Conservation (phyloP, 1,140 invertebrate genomes). For the Papilio aristodemus region DNA sequence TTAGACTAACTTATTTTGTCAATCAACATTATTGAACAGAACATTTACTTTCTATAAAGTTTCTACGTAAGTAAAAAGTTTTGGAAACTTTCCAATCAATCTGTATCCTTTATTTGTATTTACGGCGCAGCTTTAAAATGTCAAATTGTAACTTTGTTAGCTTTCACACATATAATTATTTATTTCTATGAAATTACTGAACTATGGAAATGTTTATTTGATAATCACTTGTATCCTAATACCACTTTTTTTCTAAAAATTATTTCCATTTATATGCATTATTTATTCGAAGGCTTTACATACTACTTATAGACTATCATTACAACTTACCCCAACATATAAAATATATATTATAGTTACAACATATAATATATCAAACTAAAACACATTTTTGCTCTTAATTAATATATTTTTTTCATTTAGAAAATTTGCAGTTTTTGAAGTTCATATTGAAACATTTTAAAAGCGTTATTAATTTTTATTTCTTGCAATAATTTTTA, state of each 20-base stretch:
- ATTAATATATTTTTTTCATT: no score
- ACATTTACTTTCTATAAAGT: constrained; percentile 14
- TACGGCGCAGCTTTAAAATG: background rate
- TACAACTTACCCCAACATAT: no score
- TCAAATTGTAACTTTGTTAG: constrained; percentile 12
- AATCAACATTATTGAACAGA: background rate
- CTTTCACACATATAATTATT: background rate
- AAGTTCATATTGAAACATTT: background rate
- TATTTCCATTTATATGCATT: no score
- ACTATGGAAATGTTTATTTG: no score
- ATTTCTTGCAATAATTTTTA: background rate
- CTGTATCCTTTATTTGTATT: constrained; percentile 9
- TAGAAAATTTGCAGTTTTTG: background rate
- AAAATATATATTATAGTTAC: no score
- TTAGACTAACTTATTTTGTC: background rate
- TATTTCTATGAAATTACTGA: background rate
- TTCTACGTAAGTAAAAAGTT: constrained; percentile 4
- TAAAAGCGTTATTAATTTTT: background rate
- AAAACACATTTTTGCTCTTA: no score
- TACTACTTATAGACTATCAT: no score
- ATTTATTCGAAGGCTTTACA: no score
- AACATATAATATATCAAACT: no score
- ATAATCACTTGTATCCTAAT: no score
- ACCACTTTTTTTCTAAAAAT: no score
- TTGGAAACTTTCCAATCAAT: background rate